phyloP scores from a whole-genome alignment of 1,140 invertebrate species.

The Drosophila ercepeae region DNA sequence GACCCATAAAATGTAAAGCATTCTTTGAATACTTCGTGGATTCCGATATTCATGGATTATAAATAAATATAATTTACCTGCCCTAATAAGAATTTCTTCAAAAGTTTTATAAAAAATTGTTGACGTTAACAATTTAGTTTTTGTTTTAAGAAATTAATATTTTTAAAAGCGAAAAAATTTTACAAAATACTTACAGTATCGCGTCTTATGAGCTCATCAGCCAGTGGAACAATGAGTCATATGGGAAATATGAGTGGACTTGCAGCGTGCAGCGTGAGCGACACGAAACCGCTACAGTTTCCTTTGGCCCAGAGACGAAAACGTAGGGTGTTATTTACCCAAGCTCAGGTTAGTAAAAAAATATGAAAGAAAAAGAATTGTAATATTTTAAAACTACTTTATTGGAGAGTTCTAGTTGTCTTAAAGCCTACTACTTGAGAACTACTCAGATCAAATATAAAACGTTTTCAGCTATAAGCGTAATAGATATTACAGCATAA shows the following conservation, averaged over 20 bases:
- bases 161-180: neutral
- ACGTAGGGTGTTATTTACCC: conserved; percentile 98
- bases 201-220: conserved; percentile 93
- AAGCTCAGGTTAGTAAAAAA: conserved; percentile 91
- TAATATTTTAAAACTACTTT: too few relatives aligned
- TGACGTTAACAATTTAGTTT: neutral
- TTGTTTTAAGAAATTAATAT: neutral
- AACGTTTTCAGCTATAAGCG: too few relatives aligned
- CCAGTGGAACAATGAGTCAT: conserved; percentile 92
- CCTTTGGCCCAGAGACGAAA: conserved; percentile 95
- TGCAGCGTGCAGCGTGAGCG: conserved; percentile 90
- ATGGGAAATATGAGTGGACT: conserved; percentile 93
- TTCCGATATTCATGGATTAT: too few relatives aligned
- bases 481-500: too few relatives aligned
- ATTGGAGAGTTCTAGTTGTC: too few relatives aligned
- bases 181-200: conserved; percentile 88
- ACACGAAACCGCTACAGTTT: conserved; percentile 95
- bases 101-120: too few relatives aligned
- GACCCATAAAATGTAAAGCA: too few relatives aligned
- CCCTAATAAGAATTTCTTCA: too few relatives aligned
- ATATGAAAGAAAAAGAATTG: neutral
- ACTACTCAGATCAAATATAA: too few relatives aligned
- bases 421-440: too few relatives aligned
- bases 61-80: too few relatives aligned
- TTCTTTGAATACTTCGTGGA: too few relatives aligned